Conservation (phyloP, 53 echinoderm and acorn worm species). For the Henricia sp. region DNA sequence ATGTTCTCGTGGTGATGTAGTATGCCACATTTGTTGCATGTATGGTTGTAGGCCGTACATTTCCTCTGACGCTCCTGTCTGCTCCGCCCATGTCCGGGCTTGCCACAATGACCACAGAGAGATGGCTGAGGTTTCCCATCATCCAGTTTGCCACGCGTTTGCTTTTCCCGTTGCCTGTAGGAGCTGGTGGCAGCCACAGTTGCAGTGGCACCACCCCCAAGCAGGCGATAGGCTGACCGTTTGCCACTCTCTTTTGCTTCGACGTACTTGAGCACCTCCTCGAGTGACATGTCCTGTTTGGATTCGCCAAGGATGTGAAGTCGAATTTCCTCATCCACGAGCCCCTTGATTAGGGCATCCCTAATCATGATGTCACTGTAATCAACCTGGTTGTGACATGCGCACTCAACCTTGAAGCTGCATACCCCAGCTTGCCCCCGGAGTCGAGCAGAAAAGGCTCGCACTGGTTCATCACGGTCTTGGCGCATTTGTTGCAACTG, state of each 20-base stretch:
- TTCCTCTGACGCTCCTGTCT: conserved; percentile 21
- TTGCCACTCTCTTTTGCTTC: conserved; percentile 56
- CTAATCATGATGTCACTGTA: conserved; percentile 25
- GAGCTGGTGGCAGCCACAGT: conserved; percentile 52
- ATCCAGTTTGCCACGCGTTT: background rate
- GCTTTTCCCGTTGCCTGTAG: background rate
- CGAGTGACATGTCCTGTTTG: conserved; percentile 56
- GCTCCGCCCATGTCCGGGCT: conserved; percentile 14
- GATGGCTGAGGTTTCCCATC: too few relatives aligned
- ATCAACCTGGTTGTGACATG: background rate
- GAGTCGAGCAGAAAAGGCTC: conserved; percentile 14
- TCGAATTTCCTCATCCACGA: conserved; percentile 65
- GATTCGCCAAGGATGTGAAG: conserved; percentile 53
- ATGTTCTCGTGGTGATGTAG: conserved; percentile 41
- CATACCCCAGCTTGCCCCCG: conserved; percentile 13
- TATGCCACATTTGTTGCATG: conserved; percentile 35
- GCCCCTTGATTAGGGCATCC: conserved; percentile 42
- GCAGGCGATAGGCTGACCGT: conserved; percentile 29
- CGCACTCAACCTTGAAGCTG: background rate
- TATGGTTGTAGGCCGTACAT: conserved; percentile 59
- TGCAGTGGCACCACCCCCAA: background rate
- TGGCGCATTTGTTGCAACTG: conserved; percentile 4
- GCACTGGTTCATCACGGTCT: conserved; percentile 24
- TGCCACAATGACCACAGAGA: conserved; percentile 64
- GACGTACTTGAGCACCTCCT: conserved; percentile 30